Evolutionary conservation across 1,140 invertebrate genomes (phyloP).

Genomic region (Druon quercuslanigerum): DNA sequence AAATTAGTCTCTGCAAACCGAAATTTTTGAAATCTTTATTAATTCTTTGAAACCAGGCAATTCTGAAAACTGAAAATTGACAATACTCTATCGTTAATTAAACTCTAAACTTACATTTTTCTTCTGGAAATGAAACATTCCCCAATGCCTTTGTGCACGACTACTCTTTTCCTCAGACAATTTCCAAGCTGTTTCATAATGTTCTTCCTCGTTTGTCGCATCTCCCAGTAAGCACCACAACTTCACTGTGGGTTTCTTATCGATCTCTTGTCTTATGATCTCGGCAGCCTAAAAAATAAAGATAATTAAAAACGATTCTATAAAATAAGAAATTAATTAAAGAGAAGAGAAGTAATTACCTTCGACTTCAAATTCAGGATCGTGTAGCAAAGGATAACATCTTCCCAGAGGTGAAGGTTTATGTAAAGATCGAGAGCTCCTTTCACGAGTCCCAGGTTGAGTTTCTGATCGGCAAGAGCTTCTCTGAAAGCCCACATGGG

Average conservation of each 20-base stretch:
- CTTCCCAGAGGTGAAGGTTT: slow-evolving; percentile 91
- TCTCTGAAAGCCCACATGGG: slow-evolving; percentile 86
- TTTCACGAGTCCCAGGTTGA: slow-evolving; percentile 88
- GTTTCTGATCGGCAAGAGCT: slow-evolving; percentile 85
- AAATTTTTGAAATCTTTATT: no score
- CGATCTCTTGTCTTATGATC: slow-evolving; percentile 88
- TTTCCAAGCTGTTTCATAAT: slow-evolving; percentile 94
- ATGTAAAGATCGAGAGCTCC: slow-evolving; percentile 91
- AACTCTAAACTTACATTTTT: slow-evolving; percentile 74
- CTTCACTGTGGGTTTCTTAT: slow-evolving; percentile 87
- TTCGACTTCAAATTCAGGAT: slow-evolving; percentile 88
- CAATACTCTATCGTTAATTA: not conserved
- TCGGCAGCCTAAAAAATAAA: slow-evolving; percentile 81
- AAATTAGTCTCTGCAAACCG: not conserved
- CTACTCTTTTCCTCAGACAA: slow-evolving; percentile 88
- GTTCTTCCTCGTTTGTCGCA: slow-evolving; percentile 80
- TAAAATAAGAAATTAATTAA: slow-evolving; percentile 30
- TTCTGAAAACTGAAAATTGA: slow-evolving; percentile 8
- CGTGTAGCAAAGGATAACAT: slow-evolving; percentile 94
- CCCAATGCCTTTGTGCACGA: slow-evolving; percentile 90
- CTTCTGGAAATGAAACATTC: slow-evolving; percentile 83
- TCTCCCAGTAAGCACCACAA: slow-evolving; percentile 94
- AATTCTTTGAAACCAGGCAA: no score
- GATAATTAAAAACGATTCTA: slow-evolving; percentile 35
- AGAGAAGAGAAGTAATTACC: slow-evolving; percentile 66